Evolutionary conservation across 2,888 invertebrate species (phyloP).

Genomic region (Leptinotarsa peninsularis): DNA sequence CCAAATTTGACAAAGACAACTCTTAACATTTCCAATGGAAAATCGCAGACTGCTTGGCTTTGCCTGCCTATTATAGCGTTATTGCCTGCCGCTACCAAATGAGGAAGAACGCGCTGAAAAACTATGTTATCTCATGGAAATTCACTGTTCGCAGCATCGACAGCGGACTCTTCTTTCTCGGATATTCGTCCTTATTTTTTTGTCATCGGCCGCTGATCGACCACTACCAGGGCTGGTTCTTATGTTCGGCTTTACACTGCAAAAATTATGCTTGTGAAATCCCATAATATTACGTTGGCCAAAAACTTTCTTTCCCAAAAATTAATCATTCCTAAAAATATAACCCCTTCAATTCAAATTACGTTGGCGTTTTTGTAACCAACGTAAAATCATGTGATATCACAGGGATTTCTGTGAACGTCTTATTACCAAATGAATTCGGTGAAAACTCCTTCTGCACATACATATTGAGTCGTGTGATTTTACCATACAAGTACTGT

Average conservation of each 20-base stretch:
- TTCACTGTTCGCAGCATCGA: slow-evolving; percentile 39
- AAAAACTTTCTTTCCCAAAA: too few relatives aligned
- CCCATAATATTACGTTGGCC: too few relatives aligned
- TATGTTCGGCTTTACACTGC: not conserved
- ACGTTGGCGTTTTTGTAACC: too few relatives aligned
- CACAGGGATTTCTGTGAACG: too few relatives aligned
- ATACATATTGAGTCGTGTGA: too few relatives aligned
- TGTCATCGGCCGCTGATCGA: slow-evolving; percentile 17
- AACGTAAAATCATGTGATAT: too few relatives aligned
- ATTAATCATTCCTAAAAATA: too few relatives aligned
- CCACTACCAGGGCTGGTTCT: slow-evolving; percentile 22
- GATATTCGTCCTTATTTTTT: slow-evolving; percentile 50
- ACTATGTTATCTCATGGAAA: slow-evolving; percentile 64
- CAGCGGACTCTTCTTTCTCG: slow-evolving; percentile 52
- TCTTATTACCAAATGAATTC: too few relatives aligned
- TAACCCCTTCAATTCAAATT: too few relatives aligned
- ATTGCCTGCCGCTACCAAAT: slow-evolving; percentile 62
- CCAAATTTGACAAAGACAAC: slow-evolving; percentile 67
- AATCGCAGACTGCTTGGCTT: slow-evolving; percentile 66
- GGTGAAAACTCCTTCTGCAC: too few relatives aligned
- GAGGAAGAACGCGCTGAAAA: slow-evolving; percentile 62
- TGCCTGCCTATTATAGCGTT: slow-evolving; percentile 66
- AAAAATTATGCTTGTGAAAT: too few relatives aligned
- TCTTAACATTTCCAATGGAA: slow-evolving; percentile 64
- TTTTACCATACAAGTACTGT: too few relatives aligned